phyloP scores from a whole-genome alignment of 2,888 invertebrate genomes.

The Acleris holmiana region DNA sequence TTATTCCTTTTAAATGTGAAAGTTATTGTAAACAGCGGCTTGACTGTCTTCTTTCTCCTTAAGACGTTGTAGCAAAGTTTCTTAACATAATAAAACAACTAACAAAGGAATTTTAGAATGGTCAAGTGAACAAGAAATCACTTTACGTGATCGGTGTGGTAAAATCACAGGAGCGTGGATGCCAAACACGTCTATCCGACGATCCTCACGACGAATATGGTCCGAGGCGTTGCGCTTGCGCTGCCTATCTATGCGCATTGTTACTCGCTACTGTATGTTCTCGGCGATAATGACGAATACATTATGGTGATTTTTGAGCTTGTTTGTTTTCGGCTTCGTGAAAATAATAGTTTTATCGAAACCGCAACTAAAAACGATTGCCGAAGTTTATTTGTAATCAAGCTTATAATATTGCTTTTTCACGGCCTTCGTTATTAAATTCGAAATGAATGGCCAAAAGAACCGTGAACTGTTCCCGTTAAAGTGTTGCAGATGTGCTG shows the following conservation, averaged over 20 bases:
- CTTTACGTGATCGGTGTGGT: constrained; percentile 62
- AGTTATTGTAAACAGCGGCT: constrained; percentile 6
- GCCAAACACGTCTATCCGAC: constrained; percentile 54
- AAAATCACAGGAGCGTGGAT: constrained; percentile 55
- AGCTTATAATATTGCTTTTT: constrained; percentile 10
- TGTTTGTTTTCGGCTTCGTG: not conserved
- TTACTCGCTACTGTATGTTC: constrained; percentile 29
- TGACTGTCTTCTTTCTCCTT: constrained; percentile 5
- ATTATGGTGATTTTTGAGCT: constrained; percentile 24
- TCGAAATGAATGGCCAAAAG: constrained; percentile 11
- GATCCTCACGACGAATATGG: constrained; percentile 56
- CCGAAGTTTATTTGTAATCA: not conserved
- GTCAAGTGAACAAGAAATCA: constrained; percentile 57
- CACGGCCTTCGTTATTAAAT: constrained; percentile 20
- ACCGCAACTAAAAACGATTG: constrained; percentile 3
- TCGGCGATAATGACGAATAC: constrained; percentile 38
- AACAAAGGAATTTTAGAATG: constrained; percentile 62
- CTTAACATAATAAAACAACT: constrained; percentile 47
- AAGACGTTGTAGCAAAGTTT: constrained; percentile 10
- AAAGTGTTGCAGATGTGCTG: constrained; percentile 24
- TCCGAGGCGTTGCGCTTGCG: constrained; percentile 52
- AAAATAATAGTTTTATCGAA: too few relatives aligned
- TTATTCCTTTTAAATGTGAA: not conserved
- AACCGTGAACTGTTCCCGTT: constrained; percentile 10
- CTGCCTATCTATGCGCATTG: constrained; percentile 41